phyloP scores from a whole-genome alignment of 2,113 vertebrate genomes.

The Bubo scandiacus region DNA sequence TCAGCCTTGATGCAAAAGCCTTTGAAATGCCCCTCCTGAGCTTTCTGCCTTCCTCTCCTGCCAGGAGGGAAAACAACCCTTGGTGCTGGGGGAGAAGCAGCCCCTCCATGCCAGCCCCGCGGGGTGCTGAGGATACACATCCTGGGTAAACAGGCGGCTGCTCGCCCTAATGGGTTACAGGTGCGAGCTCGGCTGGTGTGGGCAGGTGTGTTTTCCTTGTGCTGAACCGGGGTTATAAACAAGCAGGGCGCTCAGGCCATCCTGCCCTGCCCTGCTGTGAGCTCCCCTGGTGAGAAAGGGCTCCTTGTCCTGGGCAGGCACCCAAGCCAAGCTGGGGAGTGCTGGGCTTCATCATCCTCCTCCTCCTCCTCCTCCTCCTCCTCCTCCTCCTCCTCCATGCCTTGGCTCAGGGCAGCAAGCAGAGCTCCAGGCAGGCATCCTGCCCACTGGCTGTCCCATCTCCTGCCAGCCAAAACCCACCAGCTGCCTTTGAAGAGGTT shows the following conservation, averaged over 20 bases:
- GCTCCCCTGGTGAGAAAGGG: constrained; percentile 48
- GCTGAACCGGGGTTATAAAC: constrained; percentile 15
- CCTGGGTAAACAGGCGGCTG: neutral
- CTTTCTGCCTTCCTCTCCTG: neutral
- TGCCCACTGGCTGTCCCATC: neutral
- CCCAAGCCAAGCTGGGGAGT: neutral
- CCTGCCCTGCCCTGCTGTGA: neutral
- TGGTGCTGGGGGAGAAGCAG: neutral
- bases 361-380: neutral
- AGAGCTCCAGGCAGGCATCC: constrained; percentile 7
- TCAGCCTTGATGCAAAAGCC: neutral
- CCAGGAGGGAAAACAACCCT: neutral
- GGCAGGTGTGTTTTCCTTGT: constrained; percentile 46
- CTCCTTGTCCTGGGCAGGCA: constrained; percentile 63
- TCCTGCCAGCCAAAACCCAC: constrained; percentile 41
- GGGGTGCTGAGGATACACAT: neutral
- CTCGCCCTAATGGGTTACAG: neutral
- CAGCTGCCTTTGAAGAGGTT: constrained; percentile 1
- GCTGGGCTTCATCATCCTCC: neutral
- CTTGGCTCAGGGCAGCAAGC: neutral
- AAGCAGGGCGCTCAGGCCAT: constrained; percentile 54
- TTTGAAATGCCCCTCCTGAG: neutral
- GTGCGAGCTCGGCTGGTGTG: neutral
- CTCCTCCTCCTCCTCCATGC: neutral
- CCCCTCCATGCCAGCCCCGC: neutral